Evolutionary conservation across 2,113 vertebrate species (phyloP).

Genomic region (Strix uralensis): DNA sequence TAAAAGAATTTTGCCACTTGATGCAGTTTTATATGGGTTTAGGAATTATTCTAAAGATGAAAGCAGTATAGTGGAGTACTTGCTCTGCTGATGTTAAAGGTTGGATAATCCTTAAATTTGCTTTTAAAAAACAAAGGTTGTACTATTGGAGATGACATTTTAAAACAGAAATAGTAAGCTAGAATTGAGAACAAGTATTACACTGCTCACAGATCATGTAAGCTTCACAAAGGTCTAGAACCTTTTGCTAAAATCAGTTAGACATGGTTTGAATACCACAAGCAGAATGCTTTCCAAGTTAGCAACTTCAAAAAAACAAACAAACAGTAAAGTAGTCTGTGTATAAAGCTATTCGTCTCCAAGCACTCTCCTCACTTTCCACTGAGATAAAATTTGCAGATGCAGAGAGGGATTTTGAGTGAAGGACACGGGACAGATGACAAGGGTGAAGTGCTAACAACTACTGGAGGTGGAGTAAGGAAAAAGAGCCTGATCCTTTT

Average conservation of each 20-base stretch:
- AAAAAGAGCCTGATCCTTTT: background rate
- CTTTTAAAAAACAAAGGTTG: background rate
- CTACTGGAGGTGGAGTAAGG: background rate
- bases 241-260: background rate
- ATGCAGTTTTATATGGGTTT: background rate
- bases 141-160: background rate
- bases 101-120: background rate
- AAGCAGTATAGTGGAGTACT: background rate
- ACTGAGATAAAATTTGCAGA: background rate
- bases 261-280: background rate
- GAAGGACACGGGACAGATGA: background rate
- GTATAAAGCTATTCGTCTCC: background rate
- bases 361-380: background rate
- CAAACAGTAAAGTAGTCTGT: fast-evolving
- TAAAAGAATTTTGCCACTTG: background rate
- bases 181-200: background rate
- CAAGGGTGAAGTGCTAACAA: background rate
- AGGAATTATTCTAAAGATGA: background rate
- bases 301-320: background rate
- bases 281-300: background rate
- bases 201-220: background rate
- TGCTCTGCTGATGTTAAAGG: background rate
- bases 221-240: background rate
- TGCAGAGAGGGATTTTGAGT: background rate
- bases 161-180: background rate